Evolutionary conservation across 2,888 invertebrate species (phyloP), one percentile per base, ranked within the genome.

Genomic region (Cremastobaeus sp.): DNA sequence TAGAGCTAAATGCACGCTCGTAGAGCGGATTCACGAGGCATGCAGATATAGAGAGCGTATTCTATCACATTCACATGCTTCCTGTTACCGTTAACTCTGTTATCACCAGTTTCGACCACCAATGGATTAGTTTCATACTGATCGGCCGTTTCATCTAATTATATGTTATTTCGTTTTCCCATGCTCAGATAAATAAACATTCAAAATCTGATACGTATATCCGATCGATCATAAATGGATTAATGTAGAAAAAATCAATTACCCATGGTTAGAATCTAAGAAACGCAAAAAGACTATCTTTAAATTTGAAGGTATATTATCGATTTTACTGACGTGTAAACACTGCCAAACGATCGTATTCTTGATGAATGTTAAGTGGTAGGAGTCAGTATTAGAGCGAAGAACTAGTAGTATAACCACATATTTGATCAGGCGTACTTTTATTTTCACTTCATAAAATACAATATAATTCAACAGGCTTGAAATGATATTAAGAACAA

Each of bases 341-440:
- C 11, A 12, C 25, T 64, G 64, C 50, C 28, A 45, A 52, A 52
- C 17, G 52, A 59, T 37, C 39, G 47, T 39, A 47, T 71, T 35
- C 65, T 52, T 59, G 65, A 71, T 45, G 52, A 59, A 39, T 39
- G 52, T 50, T 47, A 64, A 65, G 71, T 71, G 65, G 64, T 71
- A 65, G 14, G 52, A 45, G 32, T 52, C 35, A 14, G 52, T 39
- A 59, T 71, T 52, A 47, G 25, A 59, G 41, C 45, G 30, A 0
- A 50, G 64, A 4, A 12, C 41, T 5, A 57, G 62, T 70, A 37
- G 41, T 55, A 55, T 62, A 62, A 41, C 28, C 54, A 25, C 17
- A 37, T 43, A 43, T 52, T 39, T 34, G 41, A 18, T 37, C 35
- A 25, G 43, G 14, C 21, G 9, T 20, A 8, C n/a, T 12, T 34